Base-by-base conservation (phyloP, 2,888 invertebrate species). In the Drosophila leonis region DNA sequence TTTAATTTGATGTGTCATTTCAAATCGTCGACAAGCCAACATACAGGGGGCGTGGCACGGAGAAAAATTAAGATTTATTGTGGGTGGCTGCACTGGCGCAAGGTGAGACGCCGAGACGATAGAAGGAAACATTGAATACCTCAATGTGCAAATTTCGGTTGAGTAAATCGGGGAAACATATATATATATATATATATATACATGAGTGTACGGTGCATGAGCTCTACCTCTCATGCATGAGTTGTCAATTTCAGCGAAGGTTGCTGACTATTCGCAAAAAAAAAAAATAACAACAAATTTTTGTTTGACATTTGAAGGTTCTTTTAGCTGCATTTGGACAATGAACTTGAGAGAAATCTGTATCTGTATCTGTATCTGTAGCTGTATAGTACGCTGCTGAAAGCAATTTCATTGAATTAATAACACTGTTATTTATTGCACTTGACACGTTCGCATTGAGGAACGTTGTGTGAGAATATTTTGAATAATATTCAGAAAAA, bases 1-100 rank as follows among this genome's bases (percentile, higher is more conserved):
- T 86, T 82, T 86, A 81, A 85, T 81, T 81, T 83, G 84, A 83
- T 84, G 87, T 87, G 84, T 84, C 87, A 83, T 76, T 79, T 82
- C 42, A 70, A 75, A 75, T 80, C 72, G 83, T 67, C 72, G 83
- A 72, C 77, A 71, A 65, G 69, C 48, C 56, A 18, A 44, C 35
- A 27, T 7, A n/a, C 18, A 12, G 27, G 27, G 24, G 54, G 54
- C 24, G 54, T 54, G 39, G 33, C 46, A 15, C 10, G 20, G 56
- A 29, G 20, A 3, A 20, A 69, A 88, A 72, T 80, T 77, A 77
- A 84, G 90, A 84, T 84, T 88, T 86, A 90, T 90, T 80, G 87
- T 77, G 80, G 90, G 78, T 86, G 83, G 82, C 75, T 81, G 82
- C 73, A 70, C 44, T 42, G 90, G n/a, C 68, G 61, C 57, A 66